Evolutionary conservation across 2,888 invertebrate species (phyloP).

Genomic region (Trachelus iudaicus): DNA sequence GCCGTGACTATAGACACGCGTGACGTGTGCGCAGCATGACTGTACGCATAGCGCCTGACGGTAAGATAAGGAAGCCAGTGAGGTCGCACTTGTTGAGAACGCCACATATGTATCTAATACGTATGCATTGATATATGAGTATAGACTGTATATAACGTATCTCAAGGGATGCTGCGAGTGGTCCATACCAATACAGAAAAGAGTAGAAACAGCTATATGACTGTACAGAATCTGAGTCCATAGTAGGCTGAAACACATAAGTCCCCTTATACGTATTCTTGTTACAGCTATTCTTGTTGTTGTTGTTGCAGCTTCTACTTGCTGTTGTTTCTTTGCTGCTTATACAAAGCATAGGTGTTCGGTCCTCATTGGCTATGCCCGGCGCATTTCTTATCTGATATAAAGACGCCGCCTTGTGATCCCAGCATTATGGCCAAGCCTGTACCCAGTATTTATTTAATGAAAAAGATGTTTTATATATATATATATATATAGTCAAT

Average conservation of each 20-base stretch:
- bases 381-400: slow-evolving; percentile 54
- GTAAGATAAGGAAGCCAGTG: neutral
- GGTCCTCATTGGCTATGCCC: slow-evolving; percentile 47
- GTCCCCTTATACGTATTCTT: neutral
- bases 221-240: neutral
- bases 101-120: neutral
- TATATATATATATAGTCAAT: too few relatives aligned
- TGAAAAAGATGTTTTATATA: neutral
- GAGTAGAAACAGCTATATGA: neutral
- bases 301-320: neutral
- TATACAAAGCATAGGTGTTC: slow-evolving; percentile 33
- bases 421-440: neutral
- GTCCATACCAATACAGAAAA: neutral
- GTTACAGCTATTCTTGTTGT: neutral
- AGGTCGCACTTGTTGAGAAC: neutral
- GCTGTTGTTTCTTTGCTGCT: neutral
- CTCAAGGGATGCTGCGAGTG: neutral
- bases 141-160: neutral
- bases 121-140: neutral
- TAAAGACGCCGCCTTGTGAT: slow-evolving; percentile 48
- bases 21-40: neutral
- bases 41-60: neutral
- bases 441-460: neutral
- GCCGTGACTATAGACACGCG: neutral
- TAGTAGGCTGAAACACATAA: neutral